Evolutionary conservation across 2,113 vertebrate species (phyloP), one percentile per base, ranked within the genome.

Genomic region (Elachura formosa): DNA sequence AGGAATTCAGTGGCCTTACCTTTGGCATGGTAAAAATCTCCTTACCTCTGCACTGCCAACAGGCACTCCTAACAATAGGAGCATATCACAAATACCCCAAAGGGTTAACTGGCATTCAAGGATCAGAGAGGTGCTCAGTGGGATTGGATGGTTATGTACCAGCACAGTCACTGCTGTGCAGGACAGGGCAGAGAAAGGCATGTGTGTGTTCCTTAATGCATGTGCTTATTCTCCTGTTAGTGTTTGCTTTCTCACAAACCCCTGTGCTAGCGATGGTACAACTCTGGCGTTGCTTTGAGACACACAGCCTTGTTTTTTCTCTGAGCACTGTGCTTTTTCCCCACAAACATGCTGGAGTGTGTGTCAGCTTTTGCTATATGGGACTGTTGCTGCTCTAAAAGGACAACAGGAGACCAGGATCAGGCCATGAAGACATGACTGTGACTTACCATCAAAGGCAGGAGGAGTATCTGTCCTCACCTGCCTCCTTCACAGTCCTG

Each of bases 71-170:
- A n/a, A 67, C 75, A 83, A 31, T 10, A 88, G 52, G 51, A 84
- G 55, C 23, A 3, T 18, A 40, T 38, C 86, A 90, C 36, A 67
- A 6, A 61, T 6, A 61, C 12, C 52, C 64, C 48, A 4, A 48
- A 81, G 61, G 14, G 14, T 74, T 86, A 46, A 24, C 26, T n/a
- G 18, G 63, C 63, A n/a, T 51, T 77, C 79, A 58, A 38, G 51
- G 84, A 51, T 28, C 67, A 83, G 69, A 2, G 3, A 33, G 36
- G 62, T 26, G 38, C 49, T 79, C 51, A 61, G 55, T 10, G 36
- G 68, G 46, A 31, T 4, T 48, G 64, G 52, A 18, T 2, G 0
- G 72, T 41, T 55, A 19, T 0, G 0, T 19, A 36, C 33, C 7
- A 2, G 43, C 36, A 40, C 33, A 63, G 75, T 31, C 58, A 41